Percentiles rank a stretch among this genome's conserved stretches.
These are phyloP conservation scores for Tokudaia muenninki DNA, from an alignment of 2,797 vertebrate genomes.

Conservation along the genomic window DNA sequence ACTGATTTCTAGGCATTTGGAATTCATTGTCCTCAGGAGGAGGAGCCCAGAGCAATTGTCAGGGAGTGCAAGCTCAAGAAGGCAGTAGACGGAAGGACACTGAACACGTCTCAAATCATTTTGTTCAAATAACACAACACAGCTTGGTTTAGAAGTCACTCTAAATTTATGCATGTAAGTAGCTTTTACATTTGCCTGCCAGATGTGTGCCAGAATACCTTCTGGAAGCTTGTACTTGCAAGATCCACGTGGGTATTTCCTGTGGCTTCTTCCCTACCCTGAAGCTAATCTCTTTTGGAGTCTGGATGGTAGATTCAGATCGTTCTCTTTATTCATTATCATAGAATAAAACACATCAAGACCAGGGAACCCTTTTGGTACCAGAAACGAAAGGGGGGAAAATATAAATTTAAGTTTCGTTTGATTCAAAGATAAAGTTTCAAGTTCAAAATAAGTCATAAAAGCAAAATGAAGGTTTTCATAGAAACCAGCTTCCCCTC, in stretches of 20 bases:
- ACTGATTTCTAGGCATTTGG: constrained; percentile 29
- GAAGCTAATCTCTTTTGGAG: constrained; percentile 29
- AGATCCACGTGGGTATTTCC: constrained; percentile 23
- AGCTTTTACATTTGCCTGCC: constrained; percentile 77
- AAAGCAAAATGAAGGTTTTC: constrained; percentile 77
- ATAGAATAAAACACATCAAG: constrained; percentile 56
- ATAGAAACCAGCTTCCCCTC: constrained; percentile 79
- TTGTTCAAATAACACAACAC: constrained; percentile 74
- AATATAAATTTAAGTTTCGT: constrained; percentile 26
- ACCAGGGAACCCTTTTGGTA: constrained; percentile 12
- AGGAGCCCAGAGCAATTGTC: constrained; percentile 60
- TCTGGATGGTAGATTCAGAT: constrained; percentile 27
- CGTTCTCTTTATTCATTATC: constrained; percentile 63
- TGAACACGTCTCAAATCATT: constrained; percentile 66
- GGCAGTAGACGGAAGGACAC: constrained; percentile 52
- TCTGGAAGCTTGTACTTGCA: constrained; percentile 67
- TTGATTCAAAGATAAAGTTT: constrained; percentile 75
- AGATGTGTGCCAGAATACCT: constrained; percentile 72
- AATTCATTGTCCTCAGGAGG: constrained; percentile 37
- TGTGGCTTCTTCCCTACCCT: not conserved
- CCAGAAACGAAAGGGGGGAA: constrained; percentile 44
- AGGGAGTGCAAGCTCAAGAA: constrained; percentile 63
- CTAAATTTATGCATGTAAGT: constrained; percentile 76
- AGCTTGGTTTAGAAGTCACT: constrained; percentile 77
- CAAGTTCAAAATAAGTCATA: constrained; percentile 80